Evolutionary conservation across 1,140 invertebrate genomes (phyloP), one percentile per base, ranked within the genome.

Genomic region (Lepidurus couesii): DNA sequence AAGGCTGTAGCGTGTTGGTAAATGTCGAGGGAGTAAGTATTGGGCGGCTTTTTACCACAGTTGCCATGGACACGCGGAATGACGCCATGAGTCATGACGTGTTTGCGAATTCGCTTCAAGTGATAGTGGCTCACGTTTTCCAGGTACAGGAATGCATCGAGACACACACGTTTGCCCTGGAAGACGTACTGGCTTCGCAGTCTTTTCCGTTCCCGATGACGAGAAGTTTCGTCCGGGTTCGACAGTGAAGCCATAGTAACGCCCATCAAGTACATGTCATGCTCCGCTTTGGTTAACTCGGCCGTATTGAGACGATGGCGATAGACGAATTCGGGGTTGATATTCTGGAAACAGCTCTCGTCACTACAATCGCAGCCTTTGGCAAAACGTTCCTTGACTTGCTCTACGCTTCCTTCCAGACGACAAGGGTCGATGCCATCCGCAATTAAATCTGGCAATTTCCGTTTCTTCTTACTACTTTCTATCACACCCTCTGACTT

Each of bases 121-220:
- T 93, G 91, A 85, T 93, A 93, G 84, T 91, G 90, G 6, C 91
- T 93, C 79, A 91, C 92, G 85, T 93, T 93, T 83, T 93, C 92
- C 53, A 93, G 84, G 84, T 92, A 93, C 43, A 93, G 85, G 83
- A 93, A 93, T 42, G 92, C 91, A 82, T 92, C 91, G 45, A 93
- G 83, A 82, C 92, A 93, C 21, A 93, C 91, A 82, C 91, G 87
- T 78, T 91, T 87, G 3, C 91, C 91, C 82, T 92, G 84, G 80
- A 84, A 84, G 90, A 92, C 90, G 83, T 93, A 93, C 75, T 91
- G 90, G 0, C 91, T 90, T 78, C 91, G 85, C 65, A 92, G 84
- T 83, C 92, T 87, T 84, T 90, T 88, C 76, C 91, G 85, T 80
- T 92, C 91, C 81, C 91, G 92, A 79, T 91, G 90, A 13, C 91